Evolutionary conservation across 2,113 vertebrate species (phyloP), one percentile per base, ranked within the genome.

Genomic region (Bombycilla garrulus): DNA sequence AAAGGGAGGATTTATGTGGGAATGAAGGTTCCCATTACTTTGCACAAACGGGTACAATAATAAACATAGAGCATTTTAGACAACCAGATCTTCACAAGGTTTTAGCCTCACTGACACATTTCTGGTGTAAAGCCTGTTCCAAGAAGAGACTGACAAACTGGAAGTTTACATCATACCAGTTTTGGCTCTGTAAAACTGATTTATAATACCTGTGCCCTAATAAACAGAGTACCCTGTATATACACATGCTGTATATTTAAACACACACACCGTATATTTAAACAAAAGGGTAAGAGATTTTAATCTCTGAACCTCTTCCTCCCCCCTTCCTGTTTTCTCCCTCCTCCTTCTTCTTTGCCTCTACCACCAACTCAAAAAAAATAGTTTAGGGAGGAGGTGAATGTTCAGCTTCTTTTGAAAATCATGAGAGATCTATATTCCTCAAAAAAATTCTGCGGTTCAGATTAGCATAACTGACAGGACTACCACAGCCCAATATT

Each of bases 281-380:
- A 95, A 93, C 26, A 92, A 88, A 94, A 93, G 19, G 3, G 45
- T 58, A 94, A 78, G 53, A 35, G 35, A 51, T 82, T 96, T 93
- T 88, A 54, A 90, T 93, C 57, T 95, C 51, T 94, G 85, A 69
- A 74, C 21, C 66, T 93, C 8, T 70, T 7, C 15, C 9, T 56
- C 5, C 4, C 7, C 6, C 0, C 15, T 90, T 77, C 35, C 60
- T 51, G 15, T 84, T 81, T 88, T 53, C 15, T 67, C 21, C 9
- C 10, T 77, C 28, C 5, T 58, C 8, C 22, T 53, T 51, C 44
- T 76, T 80, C 76, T 80, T 78, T 3, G 6, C 10, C 10, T 51
- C 12, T 15, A n/a, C 10, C 7, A 54, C 1, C 1, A 4, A 8
- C 7, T 50, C 8, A 4, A 69, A 65, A 80, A 60, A 50, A 12